Percentiles rank a stretch among this genome's conserved stretches.
phyloP scores from a whole-genome alignment of 1,140 invertebrate species.

The Drosophila triauraria region DNA sequence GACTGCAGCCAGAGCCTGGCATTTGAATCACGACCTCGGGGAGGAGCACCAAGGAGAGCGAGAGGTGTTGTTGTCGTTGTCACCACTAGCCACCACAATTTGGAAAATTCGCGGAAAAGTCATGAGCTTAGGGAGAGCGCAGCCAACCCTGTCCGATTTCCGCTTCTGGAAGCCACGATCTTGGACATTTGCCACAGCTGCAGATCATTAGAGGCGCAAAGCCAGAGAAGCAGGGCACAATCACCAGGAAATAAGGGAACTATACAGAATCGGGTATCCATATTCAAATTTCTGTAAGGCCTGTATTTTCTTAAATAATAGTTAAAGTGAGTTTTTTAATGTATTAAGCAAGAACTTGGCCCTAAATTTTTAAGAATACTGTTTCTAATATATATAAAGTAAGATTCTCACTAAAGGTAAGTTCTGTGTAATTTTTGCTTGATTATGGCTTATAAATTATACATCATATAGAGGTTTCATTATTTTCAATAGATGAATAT shows the following conservation, averaged over 20 bases:
- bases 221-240: background rate
- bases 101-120: constrained; percentile 46
- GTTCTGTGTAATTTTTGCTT: too few relatives aligned
- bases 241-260: background rate
- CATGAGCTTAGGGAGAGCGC: constrained; percentile 19
- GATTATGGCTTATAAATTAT: background rate
- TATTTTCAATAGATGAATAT: background rate
- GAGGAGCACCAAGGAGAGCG: constrained; percentile 2
- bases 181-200: constrained; percentile 17
- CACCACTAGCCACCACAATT: constrained; percentile 18
- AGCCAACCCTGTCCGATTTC: constrained; percentile 40
- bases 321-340: background rate
- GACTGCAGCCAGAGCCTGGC: constrained; percentile 57
- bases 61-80: constrained; percentile 51
- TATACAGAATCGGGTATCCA: background rate
- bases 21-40: constrained; percentile 65
- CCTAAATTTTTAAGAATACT: too few relatives aligned
- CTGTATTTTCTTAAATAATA: background rate
- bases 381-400: too few relatives aligned
- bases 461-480: background rate
- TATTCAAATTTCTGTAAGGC: background rate
- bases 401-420: too few relatives aligned
- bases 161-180: constrained; percentile 35
- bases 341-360: too few relatives aligned
- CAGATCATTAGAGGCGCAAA: constrained; percentile 26